Conservation (phyloP, 2,888 invertebrate genomes). For the Laspeyria flexula region DNA sequence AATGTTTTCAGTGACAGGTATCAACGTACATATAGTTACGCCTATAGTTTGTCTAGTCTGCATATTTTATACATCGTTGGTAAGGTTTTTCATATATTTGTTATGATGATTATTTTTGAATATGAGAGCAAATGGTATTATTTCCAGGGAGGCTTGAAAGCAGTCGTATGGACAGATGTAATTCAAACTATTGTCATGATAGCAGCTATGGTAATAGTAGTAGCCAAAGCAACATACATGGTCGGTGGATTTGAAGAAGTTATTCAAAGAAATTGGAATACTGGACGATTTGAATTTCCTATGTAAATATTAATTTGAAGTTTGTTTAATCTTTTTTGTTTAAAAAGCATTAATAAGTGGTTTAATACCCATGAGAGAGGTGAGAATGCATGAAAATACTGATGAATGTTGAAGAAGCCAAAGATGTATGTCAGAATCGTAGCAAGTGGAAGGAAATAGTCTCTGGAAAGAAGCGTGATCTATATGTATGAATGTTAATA, state of each 20-base stretch:
- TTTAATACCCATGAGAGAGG: too few relatives aligned
- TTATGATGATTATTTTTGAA: background rate
- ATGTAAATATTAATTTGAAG: slow-evolving; percentile 69
- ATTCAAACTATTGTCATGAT: slow-evolving; percentile 90
- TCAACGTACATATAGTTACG: slow-evolving; percentile 90
- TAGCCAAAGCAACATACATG: slow-evolving; percentile 87
- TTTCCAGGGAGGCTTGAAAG: slow-evolving; percentile 88
- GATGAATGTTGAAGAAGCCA: too few relatives aligned
- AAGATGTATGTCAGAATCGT: too few relatives aligned
- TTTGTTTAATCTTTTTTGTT: too few relatives aligned
- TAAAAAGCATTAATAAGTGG: too few relatives aligned
- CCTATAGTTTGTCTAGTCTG: slow-evolving; percentile 91
- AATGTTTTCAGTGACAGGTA: slow-evolving; percentile 88
- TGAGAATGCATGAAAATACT: too few relatives aligned
- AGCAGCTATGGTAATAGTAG: slow-evolving; percentile 88
- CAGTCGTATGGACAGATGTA: slow-evolving; percentile 91
- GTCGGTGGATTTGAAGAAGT: slow-evolving; percentile 88
- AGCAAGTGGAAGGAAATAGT: too few relatives aligned
- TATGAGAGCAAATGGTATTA: background rate
- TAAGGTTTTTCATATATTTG: slow-evolving; percentile 62
- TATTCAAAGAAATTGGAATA: slow-evolving; percentile 83
- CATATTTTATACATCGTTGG: slow-evolving; percentile 92
- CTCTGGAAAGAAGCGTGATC: too few relatives aligned
- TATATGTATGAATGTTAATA: too few relatives aligned
- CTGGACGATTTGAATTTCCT: slow-evolving; percentile 87